Evolutionary conservation across 2,113 vertebrate genomes (phyloP).

Genomic region (Mormoops blainvillei): DNA sequence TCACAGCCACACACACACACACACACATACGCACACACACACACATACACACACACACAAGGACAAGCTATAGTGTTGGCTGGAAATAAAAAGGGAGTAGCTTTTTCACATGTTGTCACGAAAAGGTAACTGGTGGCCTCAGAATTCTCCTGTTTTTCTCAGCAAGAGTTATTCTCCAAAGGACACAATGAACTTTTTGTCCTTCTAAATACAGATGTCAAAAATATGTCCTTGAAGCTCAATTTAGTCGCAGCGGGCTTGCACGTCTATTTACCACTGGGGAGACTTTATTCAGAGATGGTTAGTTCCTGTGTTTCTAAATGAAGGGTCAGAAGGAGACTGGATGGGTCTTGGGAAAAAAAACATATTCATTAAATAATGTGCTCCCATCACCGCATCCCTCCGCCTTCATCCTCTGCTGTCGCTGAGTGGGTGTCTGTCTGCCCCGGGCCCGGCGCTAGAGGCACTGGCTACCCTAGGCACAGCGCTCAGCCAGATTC

Average conservation of each 20-base stretch:
- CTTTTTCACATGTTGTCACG: slow-evolving; percentile 71
- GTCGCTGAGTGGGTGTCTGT: background rate
- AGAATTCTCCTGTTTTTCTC: slow-evolving; percentile 56
- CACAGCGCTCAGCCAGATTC: background rate
- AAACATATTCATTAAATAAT: background rate
- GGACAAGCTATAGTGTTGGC: slow-evolving; percentile 52
- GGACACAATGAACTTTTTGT: slow-evolving; percentile 75
- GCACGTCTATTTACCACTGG: slow-evolving; percentile 65
- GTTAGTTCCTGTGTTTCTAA: slow-evolving; percentile 59
- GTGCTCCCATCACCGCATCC: background rate
- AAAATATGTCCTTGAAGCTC: slow-evolving; percentile 69
- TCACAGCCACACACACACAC: slow-evolving; percentile 33
- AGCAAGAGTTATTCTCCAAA: slow-evolving; percentile 73
- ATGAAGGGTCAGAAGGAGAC: background rate
- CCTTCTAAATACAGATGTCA: slow-evolving; percentile 61
- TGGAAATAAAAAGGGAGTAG: slow-evolving; percentile 66
- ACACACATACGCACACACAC: slow-evolving; percentile 47
- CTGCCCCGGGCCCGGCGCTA: background rate
- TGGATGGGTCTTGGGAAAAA: background rate
- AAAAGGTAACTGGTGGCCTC: slow-evolving; percentile 73
- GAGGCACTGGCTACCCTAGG: background rate
- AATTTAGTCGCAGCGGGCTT: slow-evolving; percentile 65
- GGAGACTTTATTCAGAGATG: slow-evolving; percentile 63
- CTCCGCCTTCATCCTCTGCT: background rate
- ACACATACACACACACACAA: slow-evolving; percentile 45